phyloP scores from a whole-genome alignment of 2,888 invertebrate species.

The Cloeon dipterum region DNA sequence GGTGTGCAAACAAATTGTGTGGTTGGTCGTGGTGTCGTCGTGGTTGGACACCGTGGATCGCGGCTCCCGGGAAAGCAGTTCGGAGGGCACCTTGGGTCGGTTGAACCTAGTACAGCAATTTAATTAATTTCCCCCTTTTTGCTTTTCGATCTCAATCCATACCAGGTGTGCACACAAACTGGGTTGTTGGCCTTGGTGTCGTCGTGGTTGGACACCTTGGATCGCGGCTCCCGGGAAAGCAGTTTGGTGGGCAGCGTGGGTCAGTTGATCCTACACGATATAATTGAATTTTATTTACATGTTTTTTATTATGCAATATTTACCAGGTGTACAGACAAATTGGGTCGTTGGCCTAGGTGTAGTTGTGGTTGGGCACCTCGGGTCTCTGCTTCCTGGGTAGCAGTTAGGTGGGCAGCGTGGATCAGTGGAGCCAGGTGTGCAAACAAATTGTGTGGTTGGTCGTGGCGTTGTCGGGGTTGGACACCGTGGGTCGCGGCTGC shows the following conservation, averaged over 20 bases:
- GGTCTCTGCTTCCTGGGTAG: slow-evolving; percentile 15
- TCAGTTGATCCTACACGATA: slow-evolving; percentile 10
- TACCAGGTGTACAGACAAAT: slow-evolving; percentile 9
- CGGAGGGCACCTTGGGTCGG: slow-evolving; percentile 8
- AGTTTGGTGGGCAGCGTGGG: slow-evolving; percentile 6
- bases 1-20: slow-evolving; percentile 11
- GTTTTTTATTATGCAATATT: background rate
- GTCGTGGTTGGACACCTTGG: slow-evolving; percentile 10
- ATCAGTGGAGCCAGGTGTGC: slow-evolving; percentile 11
- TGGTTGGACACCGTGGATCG: slow-evolving; percentile 10
- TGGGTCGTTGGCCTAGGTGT: slow-evolving; percentile 3
- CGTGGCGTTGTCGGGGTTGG: slow-evolving; percentile 6
- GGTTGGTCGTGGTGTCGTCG: no score
- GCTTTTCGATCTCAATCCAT: no score
- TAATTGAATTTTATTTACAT: no score
- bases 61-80: slow-evolving; percentile 7
- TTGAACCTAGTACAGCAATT: no score
- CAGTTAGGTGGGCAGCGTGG: slow-evolving; percentile 11
- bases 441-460: slow-evolving; percentile 6
- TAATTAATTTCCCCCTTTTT: no score
- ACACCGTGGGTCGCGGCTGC: slow-evolving; percentile 12
- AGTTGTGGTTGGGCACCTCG: slow-evolving; percentile 14
- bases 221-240: slow-evolving; percentile 7
- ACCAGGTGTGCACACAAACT: slow-evolving; percentile 11
- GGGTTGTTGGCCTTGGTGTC: no score